A percentile compares a stretch with the other conserved stretches of the same genome.
phyloP scores from a whole-genome alignment of 2,113 vertebrate genomes.

The Phocoena sinus region DNA sequence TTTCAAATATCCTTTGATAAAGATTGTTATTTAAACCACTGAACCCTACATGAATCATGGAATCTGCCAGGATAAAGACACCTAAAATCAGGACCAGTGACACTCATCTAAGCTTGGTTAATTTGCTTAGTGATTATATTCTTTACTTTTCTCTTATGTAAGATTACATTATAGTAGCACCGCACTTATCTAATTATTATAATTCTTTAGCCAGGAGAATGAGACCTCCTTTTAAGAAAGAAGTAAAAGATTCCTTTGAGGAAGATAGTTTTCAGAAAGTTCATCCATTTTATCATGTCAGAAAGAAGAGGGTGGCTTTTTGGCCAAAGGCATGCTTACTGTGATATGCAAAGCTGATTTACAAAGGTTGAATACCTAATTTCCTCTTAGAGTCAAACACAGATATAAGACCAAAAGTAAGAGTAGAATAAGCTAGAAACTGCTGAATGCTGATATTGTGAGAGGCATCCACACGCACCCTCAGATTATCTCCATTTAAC shows the following conservation, averaged over 20 bases:
- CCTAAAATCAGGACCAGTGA: background rate
- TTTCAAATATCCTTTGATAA: conserved; percentile 2
- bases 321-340: background rate
- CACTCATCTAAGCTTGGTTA: background rate
- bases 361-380: background rate
- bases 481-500: background rate
- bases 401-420: background rate
- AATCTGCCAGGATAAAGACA: background rate
- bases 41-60: background rate
- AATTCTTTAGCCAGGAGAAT: background rate
- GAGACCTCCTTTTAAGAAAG: background rate
- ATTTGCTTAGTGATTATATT: background rate
- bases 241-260: background rate
- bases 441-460: background rate
- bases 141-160: background rate
- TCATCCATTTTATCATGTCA: background rate
- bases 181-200: background rate
- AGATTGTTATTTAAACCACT: background rate
- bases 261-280: background rate
- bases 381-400: background rate
- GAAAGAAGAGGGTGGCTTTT: background rate
- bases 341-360: background rate
- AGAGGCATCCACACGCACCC: background rate
- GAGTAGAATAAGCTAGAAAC: background rate
- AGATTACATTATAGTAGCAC: background rate